Base-by-base conservation (phyloP, 2,888 invertebrate species). In the Lasioglossum leucozonium region DNA sequence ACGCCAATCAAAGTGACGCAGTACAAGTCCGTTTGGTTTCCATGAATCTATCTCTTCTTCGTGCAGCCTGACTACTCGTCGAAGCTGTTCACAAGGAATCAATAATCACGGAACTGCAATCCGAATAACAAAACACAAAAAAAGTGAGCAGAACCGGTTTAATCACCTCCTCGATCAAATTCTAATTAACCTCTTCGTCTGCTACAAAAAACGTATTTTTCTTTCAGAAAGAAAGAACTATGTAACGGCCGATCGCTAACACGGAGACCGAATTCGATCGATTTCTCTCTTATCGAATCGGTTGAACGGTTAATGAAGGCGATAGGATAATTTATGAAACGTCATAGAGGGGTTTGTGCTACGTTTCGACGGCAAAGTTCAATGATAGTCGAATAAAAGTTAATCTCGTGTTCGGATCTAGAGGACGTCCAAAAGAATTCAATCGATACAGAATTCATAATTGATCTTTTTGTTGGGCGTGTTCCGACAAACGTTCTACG, bases 401-500 rank as follows among this genome's bases (percentile, higher is more conserved):
- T 62, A 62, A 30, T 55, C n/a, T 55, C 55, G 2, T 26, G 62
- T 16, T 34, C 0, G 6, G 5, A 30, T 62, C 16, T 58, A 30
- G 58, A 58, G 26, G 13, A 58, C 58, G 13, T 26, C n/a, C n/a
- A 4, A n/a, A 16, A 62, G 51, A 51, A 13, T 26, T 62, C 62
- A 22, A 77, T 72, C 30, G 44, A 22, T 26, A 18, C 16, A 34
- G 55, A 30, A 40, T 72, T 22, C 40, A 51, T 34, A 71, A 71
- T 65, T 75, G 34, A 55, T 42, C 34, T 6, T 42, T 16, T 16
- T 30, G 34, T 18, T 8, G 10, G 37, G 18, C 8, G 58, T 22
- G 34, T 42, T 16, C 37, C 37, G 30, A 62, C 40, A 65, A 67
- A 65, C 72, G 75, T 82, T 81, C 76, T 0, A 69, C 76, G 67